Conservation (phyloP, 1,140 invertebrate species). For the Sinonovacula constricta region DNA sequence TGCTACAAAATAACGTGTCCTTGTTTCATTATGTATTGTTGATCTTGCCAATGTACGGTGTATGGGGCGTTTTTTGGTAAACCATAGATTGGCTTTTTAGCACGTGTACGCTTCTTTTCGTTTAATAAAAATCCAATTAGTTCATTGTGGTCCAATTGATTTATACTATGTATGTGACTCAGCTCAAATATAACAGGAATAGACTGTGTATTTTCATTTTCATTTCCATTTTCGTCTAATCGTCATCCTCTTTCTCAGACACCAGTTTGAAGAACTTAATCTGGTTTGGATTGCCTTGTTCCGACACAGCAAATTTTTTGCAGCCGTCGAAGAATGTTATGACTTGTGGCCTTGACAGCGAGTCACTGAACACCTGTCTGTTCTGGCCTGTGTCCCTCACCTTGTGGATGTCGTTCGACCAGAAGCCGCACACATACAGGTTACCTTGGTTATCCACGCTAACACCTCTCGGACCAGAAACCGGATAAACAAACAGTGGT, state of each 20-base stretch:
- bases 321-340: constrained; percentile 22
- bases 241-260: constrained; percentile 17
- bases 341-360: constrained; percentile 20
- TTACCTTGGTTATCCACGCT: constrained; percentile 23
- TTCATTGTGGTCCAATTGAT: too few species aligned
- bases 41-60: too few species aligned
- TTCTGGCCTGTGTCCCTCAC: constrained; percentile 35
- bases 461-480: constrained; percentile 44
- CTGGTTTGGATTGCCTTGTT: constrained; percentile 44
- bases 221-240: background rate
- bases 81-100: too few species aligned
- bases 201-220: background rate
- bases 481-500: constrained; percentile 37
- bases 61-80: too few species aligned
- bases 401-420: constrained; percentile 50
- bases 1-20: too few species aligned
- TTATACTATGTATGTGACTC: too few species aligned
- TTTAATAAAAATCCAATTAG: too few species aligned
- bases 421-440: constrained; percentile 43
- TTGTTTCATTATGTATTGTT: too few species aligned
- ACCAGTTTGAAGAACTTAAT: constrained; percentile 41
- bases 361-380: constrained; percentile 33
- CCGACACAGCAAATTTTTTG: constrained; percentile 38
- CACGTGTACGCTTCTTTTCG: too few species aligned
- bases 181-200: too few species aligned